These are phyloP conservation scores for Capitella teleta DNA, from an alignment of 1,140 invertebrate species.

Conservation along the genomic window DNA sequence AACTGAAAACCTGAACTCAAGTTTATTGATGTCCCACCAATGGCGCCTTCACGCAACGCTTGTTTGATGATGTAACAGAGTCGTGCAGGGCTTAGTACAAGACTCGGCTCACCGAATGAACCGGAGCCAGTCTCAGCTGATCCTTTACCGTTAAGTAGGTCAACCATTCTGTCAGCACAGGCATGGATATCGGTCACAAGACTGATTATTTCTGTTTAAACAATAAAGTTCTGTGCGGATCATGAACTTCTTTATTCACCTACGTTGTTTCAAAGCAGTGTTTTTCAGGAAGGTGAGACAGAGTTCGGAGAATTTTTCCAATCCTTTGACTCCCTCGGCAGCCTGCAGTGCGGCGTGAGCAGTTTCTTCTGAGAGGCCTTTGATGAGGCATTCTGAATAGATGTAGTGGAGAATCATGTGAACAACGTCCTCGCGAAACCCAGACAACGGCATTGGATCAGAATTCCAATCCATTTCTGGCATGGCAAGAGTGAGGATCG, in stretches of 20 bases:
- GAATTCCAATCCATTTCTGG: slow-evolving; percentile 47
- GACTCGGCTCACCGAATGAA: slow-evolving; percentile 14
- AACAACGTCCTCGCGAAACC: slow-evolving; percentile 49
- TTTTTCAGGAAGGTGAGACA: slow-evolving; percentile 53
- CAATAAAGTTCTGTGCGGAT: slow-evolving; percentile 13
- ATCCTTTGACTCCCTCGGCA: slow-evolving; percentile 42
- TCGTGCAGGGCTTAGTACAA: slow-evolving; percentile 44
- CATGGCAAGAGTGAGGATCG: slow-evolving; percentile 48
- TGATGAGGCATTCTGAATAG: slow-evolving; percentile 54
- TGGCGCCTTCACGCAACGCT: slow-evolving; percentile 48
- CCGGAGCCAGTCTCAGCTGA: slow-evolving; percentile 14
- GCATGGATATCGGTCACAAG: slow-evolving; percentile 52
- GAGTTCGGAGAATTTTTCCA: slow-evolving; percentile 47
- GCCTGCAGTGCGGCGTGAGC: slow-evolving; percentile 48
- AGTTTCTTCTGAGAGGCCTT: slow-evolving; percentile 46
- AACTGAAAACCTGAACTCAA: not conserved
- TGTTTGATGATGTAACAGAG: slow-evolving; percentile 53
- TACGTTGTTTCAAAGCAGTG: slow-evolving; percentile 53
- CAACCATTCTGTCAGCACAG: slow-evolving; percentile 49
- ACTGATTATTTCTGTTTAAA: slow-evolving; percentile 49
- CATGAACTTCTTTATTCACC: slow-evolving; percentile 18
- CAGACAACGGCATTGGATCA: slow-evolving; percentile 37
- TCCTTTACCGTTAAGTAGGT: slow-evolving; percentile 43
- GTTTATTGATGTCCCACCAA: slow-evolving; percentile 31
- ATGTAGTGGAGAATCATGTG: slow-evolving; percentile 51